Conservation (phyloP, 2,113 vertebrate species). For the Cyrtonyx montezumae region DNA sequence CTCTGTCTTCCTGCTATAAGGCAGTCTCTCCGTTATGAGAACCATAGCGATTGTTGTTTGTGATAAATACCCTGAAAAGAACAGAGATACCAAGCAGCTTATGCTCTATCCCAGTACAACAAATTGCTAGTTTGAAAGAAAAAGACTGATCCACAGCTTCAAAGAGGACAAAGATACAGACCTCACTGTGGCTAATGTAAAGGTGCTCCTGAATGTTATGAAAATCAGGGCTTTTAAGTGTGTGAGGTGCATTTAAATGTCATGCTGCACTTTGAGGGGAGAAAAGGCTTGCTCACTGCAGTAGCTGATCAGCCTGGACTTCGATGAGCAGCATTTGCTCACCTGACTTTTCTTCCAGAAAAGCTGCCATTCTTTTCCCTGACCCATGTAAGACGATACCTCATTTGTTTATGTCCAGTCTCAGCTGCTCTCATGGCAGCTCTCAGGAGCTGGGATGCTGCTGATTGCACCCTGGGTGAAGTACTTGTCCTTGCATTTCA, state of each 20-base stretch:
- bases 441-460: not conserved
- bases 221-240: not conserved
- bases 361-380: not conserved
- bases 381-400: not conserved
- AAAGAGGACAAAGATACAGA: not conserved
- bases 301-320: not conserved
- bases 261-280: not conserved
- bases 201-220: not conserved
- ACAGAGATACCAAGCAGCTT: not conserved
- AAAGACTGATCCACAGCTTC: not conserved
- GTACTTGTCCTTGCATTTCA: not conserved
- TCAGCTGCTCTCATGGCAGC: not conserved
- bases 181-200: not conserved
- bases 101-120: not conserved
- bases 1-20: not conserved
- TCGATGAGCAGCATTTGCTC: not conserved
- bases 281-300: not conserved
- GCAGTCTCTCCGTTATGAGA: not conserved
- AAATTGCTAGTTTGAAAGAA: not conserved
- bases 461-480: not conserved
- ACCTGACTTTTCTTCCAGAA: not conserved
- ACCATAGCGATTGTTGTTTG: not conserved
- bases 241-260: not conserved
- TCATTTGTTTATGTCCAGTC: not conserved
- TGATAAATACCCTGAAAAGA: not conserved